Conservation (phyloP, 2,888 invertebrate genomes). For the Doris montereyensis region DNA sequence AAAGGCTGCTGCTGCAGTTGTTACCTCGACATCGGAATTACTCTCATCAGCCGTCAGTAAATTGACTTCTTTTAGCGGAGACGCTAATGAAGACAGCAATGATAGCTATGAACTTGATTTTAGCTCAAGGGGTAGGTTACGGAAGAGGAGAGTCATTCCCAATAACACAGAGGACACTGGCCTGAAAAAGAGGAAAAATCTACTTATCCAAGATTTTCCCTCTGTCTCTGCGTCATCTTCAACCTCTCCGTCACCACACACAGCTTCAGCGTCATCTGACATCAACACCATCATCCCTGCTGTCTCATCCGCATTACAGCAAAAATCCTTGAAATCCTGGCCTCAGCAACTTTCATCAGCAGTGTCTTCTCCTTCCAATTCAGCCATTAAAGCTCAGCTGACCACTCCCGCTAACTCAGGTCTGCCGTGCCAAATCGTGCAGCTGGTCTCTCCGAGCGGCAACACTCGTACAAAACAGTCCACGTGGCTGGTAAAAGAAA, state of each 20-base stretch:
- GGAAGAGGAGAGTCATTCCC: slow-evolving; percentile 66
- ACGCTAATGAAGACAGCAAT: slow-evolving; percentile 37
- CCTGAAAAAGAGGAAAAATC: slow-evolving; percentile 50
- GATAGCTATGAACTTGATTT: slow-evolving; percentile 57
- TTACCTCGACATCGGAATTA: slow-evolving; percentile 20
- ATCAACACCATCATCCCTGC: not conserved
- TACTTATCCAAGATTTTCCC: slow-evolving; percentile 13
- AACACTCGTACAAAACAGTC: slow-evolving; percentile 8
- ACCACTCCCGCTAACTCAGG: not conserved
- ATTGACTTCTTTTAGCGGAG: slow-evolving; percentile 32
- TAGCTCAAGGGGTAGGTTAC: slow-evolving; percentile 64
- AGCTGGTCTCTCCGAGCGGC: slow-evolving; percentile 21
- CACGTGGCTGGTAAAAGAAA: slow-evolving; percentile 25
- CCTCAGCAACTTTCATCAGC: slow-evolving; percentile 12
- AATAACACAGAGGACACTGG: slow-evolving; percentile 64
- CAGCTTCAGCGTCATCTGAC: not conserved
- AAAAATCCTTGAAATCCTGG: slow-evolving; percentile 5
- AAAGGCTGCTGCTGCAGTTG: not conserved
- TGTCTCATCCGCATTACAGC: not conserved
- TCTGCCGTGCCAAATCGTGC: slow-evolving; percentile 23
- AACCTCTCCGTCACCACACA: not conserved
- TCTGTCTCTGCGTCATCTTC: not conserved
- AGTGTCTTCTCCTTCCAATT: not conserved
- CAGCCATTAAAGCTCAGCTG: slow-evolving; percentile 33
- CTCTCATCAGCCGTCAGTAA: slow-evolving; percentile 34